phyloP scores from a whole-genome alignment of 2,113 vertebrate genomes.

The Turnix velox region DNA sequence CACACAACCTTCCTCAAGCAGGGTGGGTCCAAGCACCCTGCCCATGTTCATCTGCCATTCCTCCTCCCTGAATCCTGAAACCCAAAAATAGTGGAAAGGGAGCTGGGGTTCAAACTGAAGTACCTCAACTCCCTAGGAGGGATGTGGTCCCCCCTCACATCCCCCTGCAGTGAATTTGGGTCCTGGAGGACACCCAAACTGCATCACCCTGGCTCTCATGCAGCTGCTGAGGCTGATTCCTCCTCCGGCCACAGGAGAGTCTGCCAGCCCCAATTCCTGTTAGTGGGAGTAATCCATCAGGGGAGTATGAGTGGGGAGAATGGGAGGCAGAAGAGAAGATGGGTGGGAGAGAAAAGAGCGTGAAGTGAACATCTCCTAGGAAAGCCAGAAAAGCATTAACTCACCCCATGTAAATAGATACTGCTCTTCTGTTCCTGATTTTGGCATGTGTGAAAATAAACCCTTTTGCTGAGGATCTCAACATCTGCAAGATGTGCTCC shows the following conservation, averaged over 20 bases:
- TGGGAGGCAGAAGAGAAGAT: not conserved
- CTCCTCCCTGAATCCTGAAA: not conserved
- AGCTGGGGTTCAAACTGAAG: not conserved
- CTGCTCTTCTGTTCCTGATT: not conserved
- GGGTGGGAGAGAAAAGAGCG: rapidly evolving
- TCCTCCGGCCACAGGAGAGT: rapidly evolving
- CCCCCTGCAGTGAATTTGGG: not conserved
- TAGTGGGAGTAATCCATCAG: rapidly evolving
- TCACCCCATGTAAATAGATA: rapidly evolving
- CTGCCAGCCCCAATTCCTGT: not conserved
- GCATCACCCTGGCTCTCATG: rapidly evolving
- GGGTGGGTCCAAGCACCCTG: rapidly evolving
- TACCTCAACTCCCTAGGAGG: not conserved
- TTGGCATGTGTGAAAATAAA: not conserved
- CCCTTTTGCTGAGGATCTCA: not conserved
- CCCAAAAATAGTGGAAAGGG: not conserved
- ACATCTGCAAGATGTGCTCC: not conserved
- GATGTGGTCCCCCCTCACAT: rapidly evolving
- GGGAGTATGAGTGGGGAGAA: rapidly evolving
- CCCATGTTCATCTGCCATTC: rapidly evolving
- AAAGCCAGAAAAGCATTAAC: not conserved
- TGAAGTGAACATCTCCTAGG: not conserved
- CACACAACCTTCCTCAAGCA: not conserved
- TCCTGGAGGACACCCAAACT: not conserved
- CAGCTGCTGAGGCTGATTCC: not conserved